phyloP scores from a whole-genome alignment of 1,140 invertebrate genomes.

The Sinonovacula constricta region DNA sequence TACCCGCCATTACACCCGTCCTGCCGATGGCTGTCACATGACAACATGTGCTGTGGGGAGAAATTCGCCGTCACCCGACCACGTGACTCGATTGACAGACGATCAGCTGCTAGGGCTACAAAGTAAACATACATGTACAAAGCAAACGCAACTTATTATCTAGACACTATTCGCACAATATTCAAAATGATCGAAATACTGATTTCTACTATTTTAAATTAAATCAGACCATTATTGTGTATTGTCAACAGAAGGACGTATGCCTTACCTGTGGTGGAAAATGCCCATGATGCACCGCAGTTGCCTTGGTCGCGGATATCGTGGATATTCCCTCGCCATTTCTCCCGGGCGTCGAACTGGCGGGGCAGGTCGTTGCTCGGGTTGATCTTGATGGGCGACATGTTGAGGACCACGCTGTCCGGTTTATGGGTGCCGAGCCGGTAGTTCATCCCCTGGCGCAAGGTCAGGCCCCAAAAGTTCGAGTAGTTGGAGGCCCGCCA shows the following conservation, averaged over 20 bases:
- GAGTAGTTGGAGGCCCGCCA: conserved; percentile 92
- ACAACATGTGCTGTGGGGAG: conserved; percentile 91
- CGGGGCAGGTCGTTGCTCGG: conserved; percentile 67
- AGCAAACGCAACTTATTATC: too few species aligned
- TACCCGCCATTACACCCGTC: conserved; percentile 93
- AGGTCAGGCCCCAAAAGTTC: conserved; percentile 89
- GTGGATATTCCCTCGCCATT: conserved; percentile 87
- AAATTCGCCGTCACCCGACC: conserved; percentile 85
- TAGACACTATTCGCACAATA: too few species aligned
- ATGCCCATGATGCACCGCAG: conserved; percentile 94
- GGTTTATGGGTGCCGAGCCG: conserved; percentile 84
- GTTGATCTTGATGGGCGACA: conserved; percentile 78
- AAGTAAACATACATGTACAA: too few species aligned
- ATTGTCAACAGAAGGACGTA: too few species aligned
- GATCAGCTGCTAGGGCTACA: conserved; percentile 78
- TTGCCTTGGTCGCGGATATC: conserved; percentile 92
- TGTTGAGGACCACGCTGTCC: conserved; percentile 77
- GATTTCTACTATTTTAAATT: too few species aligned
- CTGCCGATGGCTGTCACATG: conserved; percentile 82
- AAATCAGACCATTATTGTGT: too few species aligned
- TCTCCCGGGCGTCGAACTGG: conserved; percentile 86
- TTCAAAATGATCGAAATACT: too few species aligned
- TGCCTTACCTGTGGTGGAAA: conserved; percentile 85
- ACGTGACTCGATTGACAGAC: conserved; percentile 88
- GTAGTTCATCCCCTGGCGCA: conserved; percentile 87